phyloP scores from a whole-genome alignment of 2,888 invertebrate genomes.

The Panzeria rudis region DNA sequence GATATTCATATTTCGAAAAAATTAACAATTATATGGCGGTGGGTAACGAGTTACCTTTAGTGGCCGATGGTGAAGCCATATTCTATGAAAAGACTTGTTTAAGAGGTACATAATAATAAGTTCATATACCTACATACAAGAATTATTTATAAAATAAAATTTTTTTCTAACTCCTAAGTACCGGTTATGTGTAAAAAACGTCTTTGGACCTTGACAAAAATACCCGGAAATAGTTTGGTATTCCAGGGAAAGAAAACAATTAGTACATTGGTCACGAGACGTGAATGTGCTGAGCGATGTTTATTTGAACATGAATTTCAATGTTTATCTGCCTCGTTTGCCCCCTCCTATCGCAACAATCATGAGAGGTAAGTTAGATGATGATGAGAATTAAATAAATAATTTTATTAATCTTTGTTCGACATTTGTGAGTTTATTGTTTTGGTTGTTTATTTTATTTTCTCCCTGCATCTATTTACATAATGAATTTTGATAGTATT shows the following conservation, averaged over 20 bases:
- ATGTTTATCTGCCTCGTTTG: constrained; percentile 86
- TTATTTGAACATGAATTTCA: constrained; percentile 85
- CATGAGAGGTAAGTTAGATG: constrained; percentile 81
- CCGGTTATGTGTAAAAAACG: constrained; percentile 85
- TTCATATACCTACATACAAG: neutral
- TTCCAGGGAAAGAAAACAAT: constrained; percentile 87
- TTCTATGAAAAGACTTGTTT: constrained; percentile 83
- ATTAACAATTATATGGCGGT: constrained; percentile 77
- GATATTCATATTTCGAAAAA: constrained; percentile 80
- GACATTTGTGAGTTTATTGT: neutral
- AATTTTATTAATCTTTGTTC: neutral
- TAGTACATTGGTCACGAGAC: constrained; percentile 86
- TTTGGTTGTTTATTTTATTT: neutral
- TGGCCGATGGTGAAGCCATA: constrained; percentile 81
- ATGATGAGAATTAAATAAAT: constrained; percentile 46
- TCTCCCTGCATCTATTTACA: constrained; percentile 9
- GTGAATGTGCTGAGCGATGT: constrained; percentile 88
- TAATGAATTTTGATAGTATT: constrained; percentile 47
- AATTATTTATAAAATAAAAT: neutral
- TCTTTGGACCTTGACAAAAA: constrained; percentile 91
- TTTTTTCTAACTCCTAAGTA: constrained; percentile 80
- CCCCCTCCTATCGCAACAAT: constrained; percentile 83
- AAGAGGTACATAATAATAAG: constrained; percentile 81
- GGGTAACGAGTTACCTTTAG: constrained; percentile 77
- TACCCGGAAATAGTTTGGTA: constrained; percentile 89